phyloP scores from a whole-genome alignment of 2,888 invertebrate species.

The Cheilosia vernalis region DNA sequence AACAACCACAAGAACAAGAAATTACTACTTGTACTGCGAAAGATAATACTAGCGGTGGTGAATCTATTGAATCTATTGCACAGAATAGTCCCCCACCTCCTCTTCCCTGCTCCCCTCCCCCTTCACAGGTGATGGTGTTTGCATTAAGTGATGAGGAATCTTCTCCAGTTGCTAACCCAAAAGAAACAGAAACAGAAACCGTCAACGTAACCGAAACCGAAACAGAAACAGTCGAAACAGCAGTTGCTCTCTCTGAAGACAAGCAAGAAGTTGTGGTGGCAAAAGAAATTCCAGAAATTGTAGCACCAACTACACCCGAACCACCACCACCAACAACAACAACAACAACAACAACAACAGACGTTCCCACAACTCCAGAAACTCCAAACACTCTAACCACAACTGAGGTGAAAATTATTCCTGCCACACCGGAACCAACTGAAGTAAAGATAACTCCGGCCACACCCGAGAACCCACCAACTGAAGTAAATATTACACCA shows the following conservation, averaged over 20 bases:
- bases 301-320: constrained; percentile 61
- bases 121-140: constrained; percentile 90
- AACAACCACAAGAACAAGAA: constrained; percentile 77
- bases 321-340: constrained; percentile 1
- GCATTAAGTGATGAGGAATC: constrained; percentile 83
- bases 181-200: constrained; percentile 18
- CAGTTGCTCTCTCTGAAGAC: constrained; percentile 49
- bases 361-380: constrained; percentile 43
- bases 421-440: constrained; percentile 66
- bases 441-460: constrained; percentile 66
- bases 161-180: constrained; percentile 71
- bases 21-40: constrained; percentile 73
- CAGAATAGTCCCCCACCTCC: constrained; percentile 85
- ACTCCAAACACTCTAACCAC: constrained; percentile 56
- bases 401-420: constrained; percentile 68
- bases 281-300: constrained; percentile 44
- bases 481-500: constrained; percentile 64
- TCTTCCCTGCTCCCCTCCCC: constrained; percentile 89
- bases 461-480: constrained; percentile 64
- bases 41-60: constrained; percentile 73
- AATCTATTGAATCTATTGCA: constrained; percentile 73
- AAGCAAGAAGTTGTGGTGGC: constrained; percentile 10
- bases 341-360: neutral
- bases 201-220: neutral
- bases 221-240: constrained; percentile 5